Evolutionary conservation across 37 sponge, comb jelly and placozoan species (phyloP), one percentile per base, ranked within the genome.

Genomic region (Geodia barretti): DNA sequence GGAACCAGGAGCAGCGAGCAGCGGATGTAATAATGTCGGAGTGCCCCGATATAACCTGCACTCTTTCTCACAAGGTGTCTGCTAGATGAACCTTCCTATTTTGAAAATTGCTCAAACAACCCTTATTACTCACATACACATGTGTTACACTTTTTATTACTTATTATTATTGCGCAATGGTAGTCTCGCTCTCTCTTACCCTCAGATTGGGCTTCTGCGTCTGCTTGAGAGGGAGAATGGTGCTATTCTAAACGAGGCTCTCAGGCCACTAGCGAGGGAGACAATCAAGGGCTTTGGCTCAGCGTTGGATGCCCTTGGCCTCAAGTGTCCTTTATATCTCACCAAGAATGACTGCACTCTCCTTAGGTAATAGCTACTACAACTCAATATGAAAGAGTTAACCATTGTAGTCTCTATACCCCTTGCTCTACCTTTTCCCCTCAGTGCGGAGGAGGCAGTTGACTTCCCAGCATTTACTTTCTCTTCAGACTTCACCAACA

Each of bases 321-420:
- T 94, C 47, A 71, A 24, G 0, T 91, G 91, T 66, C 89, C 82
- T 20, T 90, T 94, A 43, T 91, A 76, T 76, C 83, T 94, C 32
- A 91, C 95, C 21, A 89, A 94, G 54, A 94, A 94, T 79, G 95
- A 94, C 83, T 89, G 95, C 35, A 94, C 95, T 26, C 78, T 94
- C 41, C 88, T 94, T 68, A 94, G 92, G 95, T 94, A 14, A 25
- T n/a, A n/a, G n/a, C n/a, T n/a, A n/a, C n/a, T n/a, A n/a, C n/a
- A n/a, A n/a, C n/a, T n/a, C n/a, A n/a, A n/a, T n/a, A n/a, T n/a
- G n/a, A n/a, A n/a, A n/a, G n/a, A n/a, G n/a, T n/a, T n/a, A n/a
- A n/a, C n/a, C n/a, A n/a, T n/a, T n/a, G n/a, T n/a, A n/a, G n/a
- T n/a, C n/a, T n/a, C n/a, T n/a, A n/a, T n/a, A n/a, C n/a, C n/a